Conservation (phyloP, 2,113 vertebrate genomes). For the Clarias magur region DNA sequence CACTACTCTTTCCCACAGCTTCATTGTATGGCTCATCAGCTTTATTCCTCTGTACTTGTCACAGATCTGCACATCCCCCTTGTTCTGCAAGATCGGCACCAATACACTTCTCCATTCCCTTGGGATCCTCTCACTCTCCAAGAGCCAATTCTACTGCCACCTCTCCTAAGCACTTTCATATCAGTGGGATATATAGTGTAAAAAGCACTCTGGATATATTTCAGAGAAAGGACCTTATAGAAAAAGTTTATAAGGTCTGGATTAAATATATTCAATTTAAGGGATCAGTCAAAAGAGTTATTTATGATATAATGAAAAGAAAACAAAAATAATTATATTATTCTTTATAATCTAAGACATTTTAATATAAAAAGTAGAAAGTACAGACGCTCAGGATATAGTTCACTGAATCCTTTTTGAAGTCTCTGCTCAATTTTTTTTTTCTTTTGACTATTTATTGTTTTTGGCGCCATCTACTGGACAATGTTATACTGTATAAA, state of each 20-base stretch:
- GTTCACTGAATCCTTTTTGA: neutral
- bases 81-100: no score
- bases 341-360: neutral
- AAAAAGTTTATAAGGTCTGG: neutral
- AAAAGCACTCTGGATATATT: no score
- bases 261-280: neutral
- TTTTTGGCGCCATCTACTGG: slow-evolving; percentile 42
- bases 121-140: no score
- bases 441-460: slow-evolving; percentile 1
- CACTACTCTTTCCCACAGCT: no score
- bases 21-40: no score
- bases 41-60: no score
- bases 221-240: no score
- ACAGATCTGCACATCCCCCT: no score
- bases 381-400: neutral
- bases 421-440: neutral
- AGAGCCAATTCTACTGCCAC: no score
- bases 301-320: neutral
- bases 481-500: neutral
- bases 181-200: no score
- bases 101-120: no score
- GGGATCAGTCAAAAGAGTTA: neutral
- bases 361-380: neutral
- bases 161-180: no score
- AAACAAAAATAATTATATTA: neutral